Evolutionary conservation across 2,113 vertebrate genomes (phyloP), one percentile per base, ranked within the genome.

Genomic region (Himantopus leucocephalus): DNA sequence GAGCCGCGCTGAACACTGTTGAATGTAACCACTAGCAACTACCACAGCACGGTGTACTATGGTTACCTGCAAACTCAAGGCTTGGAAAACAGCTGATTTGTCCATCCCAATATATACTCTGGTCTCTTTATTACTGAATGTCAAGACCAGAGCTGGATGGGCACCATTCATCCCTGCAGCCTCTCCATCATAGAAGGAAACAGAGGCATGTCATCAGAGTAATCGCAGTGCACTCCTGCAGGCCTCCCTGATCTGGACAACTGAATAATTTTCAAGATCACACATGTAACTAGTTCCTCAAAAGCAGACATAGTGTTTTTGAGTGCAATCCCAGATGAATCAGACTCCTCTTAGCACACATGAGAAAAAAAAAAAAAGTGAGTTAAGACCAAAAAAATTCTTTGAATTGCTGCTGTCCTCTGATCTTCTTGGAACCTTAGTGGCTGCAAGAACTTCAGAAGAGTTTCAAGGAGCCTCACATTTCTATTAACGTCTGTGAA

Each of bases 341-440:
- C 50, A 60, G 48, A 87, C 4, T 16, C 5, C 12, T 63, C 39
- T 66, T 35, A n/a, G 32, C 32, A 72, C 19, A 67, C 4, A 37
- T 7, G 12, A 34, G 7, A 45, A 58, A 75, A 48, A 91, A 85
- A 20, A 91, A 85, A 88, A 20, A 6, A 4, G 2, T n/a, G 47
- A 81, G 18, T 77, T 58, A 79, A 80, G 74, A 95, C 34, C 10
- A 83, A 93, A 85, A 41, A 26, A 29, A 8, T 16, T 34, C 21
- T 79, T 83, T 81, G 20, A 84, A 78, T 71, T 84, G 56, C 30
- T 92, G 20, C 48, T 72, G 34, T 78, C 39, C 15, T 94, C 80
- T 89, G 56, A 74, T 62, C 78, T 91, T 73, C 72, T 74, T 45
- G 47, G 39, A 90, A 86, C 16, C 30, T 50, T 22, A 67, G 21